Evolutionary conservation across 2,888 invertebrate genomes (phyloP), one percentile per base, ranked within the genome.

Genomic region (Diplazon laetatorius): DNA sequence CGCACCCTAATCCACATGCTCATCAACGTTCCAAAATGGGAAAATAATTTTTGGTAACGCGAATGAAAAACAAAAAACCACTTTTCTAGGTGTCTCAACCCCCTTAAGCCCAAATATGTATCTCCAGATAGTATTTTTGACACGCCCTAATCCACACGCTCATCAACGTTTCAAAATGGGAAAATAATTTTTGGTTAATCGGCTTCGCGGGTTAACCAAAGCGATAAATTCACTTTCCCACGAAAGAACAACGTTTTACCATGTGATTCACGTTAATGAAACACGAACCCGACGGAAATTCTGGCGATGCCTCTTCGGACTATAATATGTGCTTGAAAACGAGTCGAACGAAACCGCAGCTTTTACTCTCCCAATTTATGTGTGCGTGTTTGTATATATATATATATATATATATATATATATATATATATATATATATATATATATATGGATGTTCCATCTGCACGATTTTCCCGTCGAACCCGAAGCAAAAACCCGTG

Each of bases 161-260:
- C n/a, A 25, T 22, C 44, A 30, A 42, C 25, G 12, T 63, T 22
- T 3, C 46, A 1, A 20, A 65, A 65, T 65, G 20, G n/a, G 48
- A 65, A 50, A 50, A 35, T 48, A 48, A 18, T 18, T 35, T 35
- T 37, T 6, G n/a, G n/a, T n/a, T 35, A 18, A 65, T 48, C 48
- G 30, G 48, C 48, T 48, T 37, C 18, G 20, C 9, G 2, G 48
- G 48, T 48, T 48, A 63, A 63, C 35, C n/a, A 35, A 37, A 16
- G 63, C 46, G 48, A 65, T 65, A 50, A 65, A 65, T 65, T 65
- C 35, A 37, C 37, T 48, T 35, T 20, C 30, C 35, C 39, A n/a
- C 35, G 35, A 16, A 16, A 48, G 48, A 48, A 46, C 30, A 9
- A 55, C n/a, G 35, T 52, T 52, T 30, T 20, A 2, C 55, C 16